Conservation (phyloP, 2,888 invertebrate genomes). For the Micoletzkya japonica region DNA sequence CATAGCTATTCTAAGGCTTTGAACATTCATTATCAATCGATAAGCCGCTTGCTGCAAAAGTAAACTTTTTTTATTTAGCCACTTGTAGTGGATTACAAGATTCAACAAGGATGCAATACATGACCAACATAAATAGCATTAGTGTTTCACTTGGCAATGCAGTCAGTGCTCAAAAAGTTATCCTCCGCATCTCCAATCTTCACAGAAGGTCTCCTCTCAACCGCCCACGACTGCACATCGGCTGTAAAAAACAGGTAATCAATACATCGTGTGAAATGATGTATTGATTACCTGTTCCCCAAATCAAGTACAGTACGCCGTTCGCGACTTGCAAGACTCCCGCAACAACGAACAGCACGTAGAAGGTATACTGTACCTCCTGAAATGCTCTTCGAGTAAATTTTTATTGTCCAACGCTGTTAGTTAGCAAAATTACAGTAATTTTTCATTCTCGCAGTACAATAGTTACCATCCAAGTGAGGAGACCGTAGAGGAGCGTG, state of each 20-base stretch:
- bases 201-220: too few species aligned
- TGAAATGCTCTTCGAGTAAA: too few species aligned
- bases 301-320: slow-evolving; percentile 1
- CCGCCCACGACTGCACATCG: slow-evolving; percentile 9
- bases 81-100: too few species aligned
- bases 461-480: not conserved
- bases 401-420: not conserved
- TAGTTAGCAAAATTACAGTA: not conserved
- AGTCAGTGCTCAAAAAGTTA: too few species aligned
- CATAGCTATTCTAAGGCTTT: too few species aligned
- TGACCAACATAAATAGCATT: too few species aligned
- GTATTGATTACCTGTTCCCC: slow-evolving; percentile 6
- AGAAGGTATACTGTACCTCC: not conserved
- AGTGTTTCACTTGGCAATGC: too few species aligned
- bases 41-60: too few species aligned
- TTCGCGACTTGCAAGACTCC: slow-evolving; percentile 7
- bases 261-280: not conserved
- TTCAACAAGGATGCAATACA: too few species aligned
- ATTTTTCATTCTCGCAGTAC: not conserved
- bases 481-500: not conserved
- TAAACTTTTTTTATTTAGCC: too few species aligned
- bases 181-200: too few species aligned
- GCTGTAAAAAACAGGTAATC: not conserved
- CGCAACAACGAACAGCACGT: slow-evolving; percentile 5
- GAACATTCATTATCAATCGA: too few species aligned